Base-by-base conservation (phyloP, 2,888 invertebrate species). In the Pediacus dermestoides region DNA sequence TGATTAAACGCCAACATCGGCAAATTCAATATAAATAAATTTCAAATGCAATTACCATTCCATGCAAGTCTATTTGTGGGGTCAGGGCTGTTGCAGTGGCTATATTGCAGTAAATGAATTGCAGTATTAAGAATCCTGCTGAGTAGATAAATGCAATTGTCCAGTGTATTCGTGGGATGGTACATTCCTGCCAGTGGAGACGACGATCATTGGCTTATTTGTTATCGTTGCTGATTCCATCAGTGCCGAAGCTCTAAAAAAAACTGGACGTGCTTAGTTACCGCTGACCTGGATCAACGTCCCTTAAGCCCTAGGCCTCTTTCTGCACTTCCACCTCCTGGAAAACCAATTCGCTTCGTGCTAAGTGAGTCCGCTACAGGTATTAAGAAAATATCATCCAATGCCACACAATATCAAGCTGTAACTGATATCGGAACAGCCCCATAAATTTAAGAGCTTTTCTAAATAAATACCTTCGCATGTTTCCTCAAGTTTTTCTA, bases 231-330 rank as follows among this genome's bases (percentile, higher is more conserved):
- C 18, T 21, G 15, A 18, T 27, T 31, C 26, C 25, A 22, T 25
- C 30, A 18, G 26, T 26, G 9, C 16, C 15, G 34, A 21, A 25
- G 30, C 39, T 25, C 26, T 16, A 11, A 32, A 43, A 45, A 47
- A 50, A 49, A 46, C 39, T 50, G 51, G 48, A 55, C 55, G 55
- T 55, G 55, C 48, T 44, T 43, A 47, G 39, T 47, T 44, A 46
- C 39, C 40, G 48, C 50, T 51, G 52, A 52, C 55, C 51, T 50
- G 52, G 55, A 51, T 55, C 51, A 55, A 40, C 46, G 36, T 34
- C 31, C 32, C 32, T 22, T 37, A 42, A 39, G 21, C 41, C 39
- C 21, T 9, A 28, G 32, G 22, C 15, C 23, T n/a, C 34, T 31
- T 21, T 23, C 23, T 9, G n/a, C 31, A 23, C 39, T 33, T 42